Conservation (phyloP, 2,888 invertebrate genomes). For the Oasisia sp. region DNA sequence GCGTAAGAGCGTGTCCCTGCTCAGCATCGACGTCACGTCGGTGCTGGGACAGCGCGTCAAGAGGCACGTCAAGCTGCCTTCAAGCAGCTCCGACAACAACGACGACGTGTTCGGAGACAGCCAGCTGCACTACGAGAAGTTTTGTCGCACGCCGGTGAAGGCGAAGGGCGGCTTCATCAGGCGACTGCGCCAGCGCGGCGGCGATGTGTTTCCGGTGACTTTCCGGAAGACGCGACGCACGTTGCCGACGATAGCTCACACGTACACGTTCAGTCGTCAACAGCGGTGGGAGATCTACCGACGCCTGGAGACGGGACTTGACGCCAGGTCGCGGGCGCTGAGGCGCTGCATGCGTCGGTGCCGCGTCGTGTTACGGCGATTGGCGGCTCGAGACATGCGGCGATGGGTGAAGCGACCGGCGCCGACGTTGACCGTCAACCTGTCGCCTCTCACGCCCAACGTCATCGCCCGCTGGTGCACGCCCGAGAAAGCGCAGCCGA, state of each 20-base stretch:
- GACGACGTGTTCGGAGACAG: not conserved
- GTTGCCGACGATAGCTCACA: not conserved
- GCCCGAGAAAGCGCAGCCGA: not conserved
- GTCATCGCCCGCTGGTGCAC: not conserved
- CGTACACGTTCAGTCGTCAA: not conserved
- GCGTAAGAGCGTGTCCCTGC: not conserved
- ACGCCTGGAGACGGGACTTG: slow-evolving; percentile 1
- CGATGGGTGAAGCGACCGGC: not conserved
- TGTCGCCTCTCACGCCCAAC: not conserved
- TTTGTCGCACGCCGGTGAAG: not conserved
- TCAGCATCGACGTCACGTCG: slow-evolving; percentile 1
- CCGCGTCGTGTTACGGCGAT: not conserved
- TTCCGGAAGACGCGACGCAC: not conserved
- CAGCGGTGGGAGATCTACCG: not conserved
- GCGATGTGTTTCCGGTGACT: not conserved
- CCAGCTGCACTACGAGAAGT: not conserved
- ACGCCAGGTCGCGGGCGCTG: slow-evolving; percentile 18
- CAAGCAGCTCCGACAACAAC: not conserved
- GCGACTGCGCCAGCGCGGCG: slow-evolving; percentile 10
- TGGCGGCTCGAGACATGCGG: not conserved
- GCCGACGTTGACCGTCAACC: not conserved
- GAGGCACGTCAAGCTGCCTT: not conserved
- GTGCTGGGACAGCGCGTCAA: slow-evolving; percentile 13
- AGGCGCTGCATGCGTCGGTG: not conserved
- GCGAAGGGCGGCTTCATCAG: not conserved